Conservation (phyloP, 2,113 vertebrate genomes). For the Prochilodus magdalenae region DNA sequence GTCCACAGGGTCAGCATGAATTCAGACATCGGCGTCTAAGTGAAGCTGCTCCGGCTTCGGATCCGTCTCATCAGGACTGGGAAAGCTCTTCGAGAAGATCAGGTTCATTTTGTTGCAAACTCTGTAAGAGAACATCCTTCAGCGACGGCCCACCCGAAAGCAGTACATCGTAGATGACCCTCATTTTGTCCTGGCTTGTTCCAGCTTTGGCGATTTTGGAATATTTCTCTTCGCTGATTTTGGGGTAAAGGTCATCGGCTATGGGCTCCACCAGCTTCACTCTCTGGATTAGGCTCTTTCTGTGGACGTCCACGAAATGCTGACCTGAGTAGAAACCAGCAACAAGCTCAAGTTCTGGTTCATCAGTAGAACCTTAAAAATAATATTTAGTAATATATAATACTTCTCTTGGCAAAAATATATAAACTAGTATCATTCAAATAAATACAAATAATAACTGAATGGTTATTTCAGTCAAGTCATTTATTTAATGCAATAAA, state of each 20-base stretch:
- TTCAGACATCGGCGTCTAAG: too few relatives aligned
- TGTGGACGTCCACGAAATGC: conserved; percentile 20
- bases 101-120: background rate
- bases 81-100: background rate
- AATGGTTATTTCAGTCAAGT: too few relatives aligned
- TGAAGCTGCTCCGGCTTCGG: too few relatives aligned
- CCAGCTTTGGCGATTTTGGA: background rate
- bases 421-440: too few relatives aligned
- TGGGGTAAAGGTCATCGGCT: background rate
- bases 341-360: too few relatives aligned
- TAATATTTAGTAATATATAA: too few relatives aligned
- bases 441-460: too few relatives aligned
- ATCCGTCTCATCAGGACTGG: too few relatives aligned
- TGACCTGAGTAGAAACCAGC: background rate
- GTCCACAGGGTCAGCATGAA: too few relatives aligned
- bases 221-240: background rate
- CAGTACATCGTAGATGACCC: background rate
- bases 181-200: background rate
- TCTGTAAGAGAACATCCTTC: background rate
- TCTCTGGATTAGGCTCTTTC: conserved; percentile 7
- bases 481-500: too few relatives aligned
- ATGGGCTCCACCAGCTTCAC: background rate
- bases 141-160: background rate
- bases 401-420: too few relatives aligned
- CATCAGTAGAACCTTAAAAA: too few relatives aligned